These are phyloP conservation scores for Pimpla rufipes DNA, from an alignment of 2,888 invertebrate species.

Conservation along the genomic window DNA sequence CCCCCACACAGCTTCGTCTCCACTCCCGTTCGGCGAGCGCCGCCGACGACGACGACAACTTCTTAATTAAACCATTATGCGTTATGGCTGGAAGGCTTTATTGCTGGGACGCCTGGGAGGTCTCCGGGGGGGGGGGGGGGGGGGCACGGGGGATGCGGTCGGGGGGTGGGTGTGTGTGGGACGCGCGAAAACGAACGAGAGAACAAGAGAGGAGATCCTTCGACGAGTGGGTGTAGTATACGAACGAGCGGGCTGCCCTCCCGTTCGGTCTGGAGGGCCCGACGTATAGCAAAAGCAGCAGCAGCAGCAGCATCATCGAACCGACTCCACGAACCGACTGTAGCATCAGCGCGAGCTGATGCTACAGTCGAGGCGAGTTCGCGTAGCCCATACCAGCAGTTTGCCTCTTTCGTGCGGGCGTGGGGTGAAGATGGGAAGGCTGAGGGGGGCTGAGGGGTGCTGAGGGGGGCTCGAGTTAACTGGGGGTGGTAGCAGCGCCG, in stretches of 20 bases:
- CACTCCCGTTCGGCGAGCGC: slow-evolving; percentile 4
- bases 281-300: slow-evolving; percentile 3
- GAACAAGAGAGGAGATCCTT: slow-evolving; percentile 57
- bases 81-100: slow-evolving; percentile 81
- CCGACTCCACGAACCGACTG: not conserved
- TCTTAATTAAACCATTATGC: slow-evolving; percentile 84
- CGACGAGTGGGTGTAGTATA: slow-evolving; percentile 58
- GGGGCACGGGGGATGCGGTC: slow-evolving; percentile 68
- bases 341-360: slow-evolving; percentile 16
- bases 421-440: slow-evolving; percentile 10
- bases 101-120: slow-evolving; percentile 74
- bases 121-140: slow-evolving; percentile 68
- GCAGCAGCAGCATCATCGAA: slow-evolving; percentile 34
- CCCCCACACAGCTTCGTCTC: not conserved
- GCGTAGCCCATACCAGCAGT: slow-evolving; percentile 8
- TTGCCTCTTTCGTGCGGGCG: not conserved
- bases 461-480: slow-evolving; percentile 31
- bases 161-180: slow-evolving; percentile 45
- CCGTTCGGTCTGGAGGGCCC: slow-evolving; percentile 7
- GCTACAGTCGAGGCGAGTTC: slow-evolving; percentile 30
- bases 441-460: slow-evolving; percentile 40
- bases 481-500: slow-evolving; percentile 57
- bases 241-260: slow-evolving; percentile 44
- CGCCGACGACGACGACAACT: slow-evolving; percentile 76
- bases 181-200: slow-evolving; percentile 60